Conservation (phyloP, 30 jellyfish, hydroid and myxozoan species). For the Aurelia sp. region DNA sequence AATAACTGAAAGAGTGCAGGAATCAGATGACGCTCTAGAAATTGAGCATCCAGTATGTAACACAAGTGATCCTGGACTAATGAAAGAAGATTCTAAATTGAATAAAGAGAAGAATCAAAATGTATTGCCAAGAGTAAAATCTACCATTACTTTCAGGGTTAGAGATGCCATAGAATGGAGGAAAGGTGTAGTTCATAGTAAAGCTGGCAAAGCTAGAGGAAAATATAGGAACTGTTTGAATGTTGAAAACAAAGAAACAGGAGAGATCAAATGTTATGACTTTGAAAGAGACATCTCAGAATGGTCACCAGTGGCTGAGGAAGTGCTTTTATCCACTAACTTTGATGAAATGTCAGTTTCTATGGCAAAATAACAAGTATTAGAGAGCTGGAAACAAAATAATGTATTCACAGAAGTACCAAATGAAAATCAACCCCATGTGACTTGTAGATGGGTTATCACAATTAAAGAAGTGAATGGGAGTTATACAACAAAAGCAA, state of each 20-base stretch:
- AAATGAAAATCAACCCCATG: conserved; percentile 22
- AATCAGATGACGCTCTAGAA: too few relatives aligned
- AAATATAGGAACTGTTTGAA: neutral
- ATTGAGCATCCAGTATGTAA: too few relatives aligned
- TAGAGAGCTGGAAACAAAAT: conserved; percentile 25
- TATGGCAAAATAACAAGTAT: conserved; percentile 23
- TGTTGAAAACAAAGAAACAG: too few relatives aligned
- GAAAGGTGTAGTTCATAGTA: conserved; percentile 35
- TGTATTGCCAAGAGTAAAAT: neutral
- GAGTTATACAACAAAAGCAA: conserved; percentile 20
- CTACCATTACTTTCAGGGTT: conserved; percentile 14
- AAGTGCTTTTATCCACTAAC: neutral
- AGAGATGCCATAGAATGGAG: conserved; percentile 40
- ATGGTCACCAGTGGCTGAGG: neutral
- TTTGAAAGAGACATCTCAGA: too few relatives aligned
- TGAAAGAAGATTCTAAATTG: too few relatives aligned
- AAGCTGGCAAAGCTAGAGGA: conserved; percentile 56
- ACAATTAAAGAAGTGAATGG: conserved; percentile 8
- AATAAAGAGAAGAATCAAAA: too few relatives aligned
- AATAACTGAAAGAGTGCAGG: too few relatives aligned
- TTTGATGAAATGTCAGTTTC: neutral
- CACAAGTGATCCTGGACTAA: too few relatives aligned
- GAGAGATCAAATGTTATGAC: too few relatives aligned
- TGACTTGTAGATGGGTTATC: conserved; percentile 24
- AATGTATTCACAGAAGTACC: conserved; percentile 36